phyloP scores from a whole-genome alignment of 2,888 invertebrate species.

The Apotomis turbidana region DNA sequence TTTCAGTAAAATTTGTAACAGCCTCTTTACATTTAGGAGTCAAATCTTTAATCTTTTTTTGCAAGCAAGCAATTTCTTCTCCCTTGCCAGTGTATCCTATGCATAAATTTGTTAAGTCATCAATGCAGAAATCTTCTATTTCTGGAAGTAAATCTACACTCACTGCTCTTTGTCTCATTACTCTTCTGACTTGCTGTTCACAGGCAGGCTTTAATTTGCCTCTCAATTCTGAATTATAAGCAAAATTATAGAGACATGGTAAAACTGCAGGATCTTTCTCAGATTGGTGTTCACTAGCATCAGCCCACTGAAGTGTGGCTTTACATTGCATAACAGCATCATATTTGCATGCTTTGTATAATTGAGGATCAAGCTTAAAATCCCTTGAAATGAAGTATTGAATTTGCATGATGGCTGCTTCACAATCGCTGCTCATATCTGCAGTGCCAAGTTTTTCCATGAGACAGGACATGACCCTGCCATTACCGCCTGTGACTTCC shows the following conservation, averaged over 20 bases:
- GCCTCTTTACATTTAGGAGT: constrained; percentile 88
- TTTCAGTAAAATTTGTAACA: constrained; percentile 93
- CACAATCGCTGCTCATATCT: constrained; percentile 94
- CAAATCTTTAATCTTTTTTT: constrained; percentile 90
- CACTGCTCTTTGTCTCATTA: constrained; percentile 96
- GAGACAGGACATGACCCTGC: constrained; percentile 95
- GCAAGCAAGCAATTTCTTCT: constrained; percentile 96
- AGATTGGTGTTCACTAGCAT: constrained; percentile 86
- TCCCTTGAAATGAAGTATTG: constrained; percentile 98
- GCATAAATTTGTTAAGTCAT: constrained; percentile 93
- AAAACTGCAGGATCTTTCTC: constrained; percentile 93
- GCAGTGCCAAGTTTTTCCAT: constrained; percentile 95
- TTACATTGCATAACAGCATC: constrained; percentile 94
- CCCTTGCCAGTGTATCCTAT: constrained; percentile 93
- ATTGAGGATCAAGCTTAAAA: constrained; percentile 94
- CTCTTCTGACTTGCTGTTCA: constrained; percentile 92
- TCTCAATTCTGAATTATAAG: constrained; percentile 80
- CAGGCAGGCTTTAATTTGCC: constrained; percentile 84
- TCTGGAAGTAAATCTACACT: constrained; percentile 97
- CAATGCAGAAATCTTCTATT: constrained; percentile 95
- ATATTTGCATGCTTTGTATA: constrained; percentile 94
- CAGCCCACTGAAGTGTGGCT: constrained; percentile 90
- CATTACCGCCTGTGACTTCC: constrained; percentile 89
- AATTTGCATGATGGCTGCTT: constrained; percentile 95
- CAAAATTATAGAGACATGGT: constrained; percentile 94